Percentiles rank a stretch among this genome's conserved stretches.
Conservation (phyloP, 2,113 vertebrate genomes). For the Apodemus sylvaticus region DNA sequence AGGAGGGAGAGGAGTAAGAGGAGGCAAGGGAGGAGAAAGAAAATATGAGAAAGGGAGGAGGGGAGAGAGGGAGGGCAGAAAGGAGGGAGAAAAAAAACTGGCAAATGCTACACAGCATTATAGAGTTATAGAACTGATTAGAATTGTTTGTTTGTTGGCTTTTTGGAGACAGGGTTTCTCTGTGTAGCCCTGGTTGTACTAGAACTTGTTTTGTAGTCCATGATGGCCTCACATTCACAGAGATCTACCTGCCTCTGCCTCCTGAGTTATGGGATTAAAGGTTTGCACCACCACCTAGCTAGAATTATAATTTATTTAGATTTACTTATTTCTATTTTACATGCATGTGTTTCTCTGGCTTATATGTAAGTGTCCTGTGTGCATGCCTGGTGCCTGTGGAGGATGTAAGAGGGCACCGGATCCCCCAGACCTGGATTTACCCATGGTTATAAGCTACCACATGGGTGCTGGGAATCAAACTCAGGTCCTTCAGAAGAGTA, state of each 20-base stretch:
- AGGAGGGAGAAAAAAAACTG: background rate
- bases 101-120: background rate
- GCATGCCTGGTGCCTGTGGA: background rate
- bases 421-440: background rate
- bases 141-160: too few relatives aligned
- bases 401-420: background rate
- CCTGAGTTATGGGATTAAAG: background rate
- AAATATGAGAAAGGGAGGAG: background rate
- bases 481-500: background rate
- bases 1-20: background rate
- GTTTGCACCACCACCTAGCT: background rate
- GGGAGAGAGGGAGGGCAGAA: too few relatives aligned
- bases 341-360: too few relatives aligned
- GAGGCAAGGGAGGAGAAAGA: background rate
- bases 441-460: background rate
- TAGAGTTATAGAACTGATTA: background rate
- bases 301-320: background rate
- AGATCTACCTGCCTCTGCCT: background rate
- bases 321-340: background rate
- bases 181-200: background rate
- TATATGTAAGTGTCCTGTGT: background rate
- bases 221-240: background rate
- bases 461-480: background rate
- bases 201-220: background rate
- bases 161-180: background rate